These are phyloP conservation scores for Diplodus puntazzo DNA, from an alignment of 2,797 vertebrate species.

Conservation along the genomic window DNA sequence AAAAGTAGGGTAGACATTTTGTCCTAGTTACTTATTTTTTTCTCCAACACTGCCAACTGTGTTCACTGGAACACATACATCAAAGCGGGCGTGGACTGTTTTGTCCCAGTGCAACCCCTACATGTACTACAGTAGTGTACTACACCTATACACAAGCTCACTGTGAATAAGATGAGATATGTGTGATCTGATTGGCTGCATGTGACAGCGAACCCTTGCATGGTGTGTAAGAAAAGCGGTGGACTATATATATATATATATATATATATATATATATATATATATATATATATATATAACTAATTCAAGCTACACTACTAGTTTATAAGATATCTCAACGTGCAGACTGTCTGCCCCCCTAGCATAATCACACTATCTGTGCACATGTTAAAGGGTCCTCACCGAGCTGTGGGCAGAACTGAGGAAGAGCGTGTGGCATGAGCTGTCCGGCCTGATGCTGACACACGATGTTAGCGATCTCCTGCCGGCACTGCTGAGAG, in stretches of 20 bases:
- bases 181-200: neutral
- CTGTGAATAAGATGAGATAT: slow-evolving; percentile 2
- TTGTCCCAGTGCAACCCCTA: neutral
- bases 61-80: slow-evolving; percentile 14
- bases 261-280: accelerated
- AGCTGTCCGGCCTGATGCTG: slow-evolving; percentile 93
- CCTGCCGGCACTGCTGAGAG: slow-evolving; percentile 93
- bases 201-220: neutral
- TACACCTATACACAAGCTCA: neutral
- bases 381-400: slow-evolving; percentile 56
- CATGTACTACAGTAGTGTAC: neutral
- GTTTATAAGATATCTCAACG: neutral
- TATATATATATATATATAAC: accelerated
- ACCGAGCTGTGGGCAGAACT: slow-evolving; percentile 94
- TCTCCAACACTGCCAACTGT: slow-evolving; percentile 25
- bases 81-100: slow-evolving; percentile 20
- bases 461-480: slow-evolving; percentile 95
- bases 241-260: neutral
- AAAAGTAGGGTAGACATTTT: neutral
- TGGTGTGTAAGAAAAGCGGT: neutral
- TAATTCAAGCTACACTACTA: neutral
- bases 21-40: neutral
- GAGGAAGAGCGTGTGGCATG: slow-evolving; percentile 92
- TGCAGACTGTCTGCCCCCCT: neutral
- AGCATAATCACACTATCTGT: neutral